Conservation (phyloP, 2,888 invertebrate genomes). For the Heliconius ethilla region DNA sequence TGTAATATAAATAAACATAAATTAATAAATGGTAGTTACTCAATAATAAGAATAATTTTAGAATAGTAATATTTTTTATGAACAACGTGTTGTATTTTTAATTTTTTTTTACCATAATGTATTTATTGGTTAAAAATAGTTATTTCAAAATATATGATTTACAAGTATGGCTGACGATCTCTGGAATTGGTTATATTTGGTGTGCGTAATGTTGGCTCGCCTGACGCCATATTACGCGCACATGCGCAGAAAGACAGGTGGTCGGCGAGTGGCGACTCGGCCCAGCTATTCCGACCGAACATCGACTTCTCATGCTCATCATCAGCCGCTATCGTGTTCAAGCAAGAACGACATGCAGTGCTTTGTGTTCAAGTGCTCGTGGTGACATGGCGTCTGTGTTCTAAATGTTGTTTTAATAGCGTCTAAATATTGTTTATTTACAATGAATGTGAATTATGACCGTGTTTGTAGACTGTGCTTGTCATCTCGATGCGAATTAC, state of each 20-base stretch:
- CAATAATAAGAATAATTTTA: not conserved
- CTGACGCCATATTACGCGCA: slow-evolving; percentile 77
- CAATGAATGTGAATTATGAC: slow-evolving; percentile 80
- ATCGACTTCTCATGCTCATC: slow-evolving; percentile 83
- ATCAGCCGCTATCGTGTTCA: slow-evolving; percentile 82
- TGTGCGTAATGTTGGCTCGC: slow-evolving; percentile 64
- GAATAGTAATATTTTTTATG: not conserved
- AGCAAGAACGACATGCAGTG: slow-evolving; percentile 80
- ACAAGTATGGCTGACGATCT: slow-evolving; percentile 52
- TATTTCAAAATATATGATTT: not conserved
- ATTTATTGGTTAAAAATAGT: not conserved
- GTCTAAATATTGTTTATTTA: slow-evolving; percentile 74
- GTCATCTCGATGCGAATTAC: slow-evolving; percentile 82
- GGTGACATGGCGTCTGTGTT: slow-evolving; percentile 81
- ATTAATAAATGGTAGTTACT: not conserved
- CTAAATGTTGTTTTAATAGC: slow-evolving; percentile 66
- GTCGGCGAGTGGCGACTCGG: slow-evolving; percentile 80
- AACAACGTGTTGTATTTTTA: not conserved
- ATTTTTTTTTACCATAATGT: not conserved
- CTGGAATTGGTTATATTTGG: slow-evolving; percentile 59
- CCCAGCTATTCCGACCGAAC: slow-evolving; percentile 78
- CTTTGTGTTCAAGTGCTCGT: slow-evolving; percentile 80
- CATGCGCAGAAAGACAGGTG: slow-evolving; percentile 83
- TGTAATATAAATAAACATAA: not conserved
- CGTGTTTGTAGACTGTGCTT: slow-evolving; percentile 85